Evolutionary conservation across 1,140 invertebrate species (phyloP), one percentile per base, ranked within the genome.

Genomic region (Meloidogyne exigua): DNA sequence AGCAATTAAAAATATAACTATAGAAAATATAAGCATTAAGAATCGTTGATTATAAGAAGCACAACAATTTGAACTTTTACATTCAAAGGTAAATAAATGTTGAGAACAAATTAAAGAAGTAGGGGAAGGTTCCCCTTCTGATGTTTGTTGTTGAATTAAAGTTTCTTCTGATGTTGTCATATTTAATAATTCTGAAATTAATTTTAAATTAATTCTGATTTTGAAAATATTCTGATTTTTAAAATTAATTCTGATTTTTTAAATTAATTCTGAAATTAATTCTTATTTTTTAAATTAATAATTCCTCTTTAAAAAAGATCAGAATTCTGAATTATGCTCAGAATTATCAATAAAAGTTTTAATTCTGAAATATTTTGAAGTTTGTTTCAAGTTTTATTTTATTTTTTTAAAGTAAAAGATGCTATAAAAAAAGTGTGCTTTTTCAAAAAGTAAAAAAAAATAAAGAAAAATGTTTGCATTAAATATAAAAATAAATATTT

Each of bases 21-120:
- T 10, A 28, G 81, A 79, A 44, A 80, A 79, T 75, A 81, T 68
- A 18, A 81, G 77, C 69, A 81, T 62, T 44, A 81, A 23, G 39
- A 81, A 80, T 3, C 80, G 67, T 28, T 83, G 82, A 71, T 81
- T 82, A 66, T 81, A 83, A 68, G 72, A 79, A 71, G 62, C 76
- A 66, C 80, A 81, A 57, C 80, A 81, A 64, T 44, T 79, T n/a
- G 68, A 21, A 13, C 49, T 66, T n/a, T 67, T 18, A 72, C 80
- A 81, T 57, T 81, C 80, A 28, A 80, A 81, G 10, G 69, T 82
- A 63, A 81, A 81, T 13, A 63, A 32, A 73, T 77, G 76, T 18
- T 63, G n/a, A 15, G 76, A 66, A 39, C 76, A 77, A 32, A 65
- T 62, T n/a, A 49, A 62, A 39, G 42, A 25, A 10, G 13, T 2